Conservation (phyloP, 2,888 invertebrate genomes). For the Stictocephala bisonia region DNA sequence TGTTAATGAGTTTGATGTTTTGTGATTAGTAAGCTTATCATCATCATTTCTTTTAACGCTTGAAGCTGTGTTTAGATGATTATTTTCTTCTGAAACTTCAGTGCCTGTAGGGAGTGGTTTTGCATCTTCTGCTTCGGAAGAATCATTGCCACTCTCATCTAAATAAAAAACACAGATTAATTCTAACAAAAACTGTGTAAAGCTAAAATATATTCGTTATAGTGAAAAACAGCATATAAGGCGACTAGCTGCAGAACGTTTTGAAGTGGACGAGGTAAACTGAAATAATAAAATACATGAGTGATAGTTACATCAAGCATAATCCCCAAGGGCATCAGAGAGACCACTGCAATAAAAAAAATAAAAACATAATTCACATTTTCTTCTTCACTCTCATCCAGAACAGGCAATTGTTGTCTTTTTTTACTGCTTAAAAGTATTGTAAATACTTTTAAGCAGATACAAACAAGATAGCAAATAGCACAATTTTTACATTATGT, state of each 20-base stretch:
- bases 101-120: background rate
- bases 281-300: background rate
- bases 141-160: background rate
- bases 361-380: no score
- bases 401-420: no score
- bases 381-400: no score
- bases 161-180: background rate
- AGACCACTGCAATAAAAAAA: no score
- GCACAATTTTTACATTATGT: no score
- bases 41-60: slow-evolving; percentile 63
- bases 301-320: no score
- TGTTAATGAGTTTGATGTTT: background rate
- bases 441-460: no score
- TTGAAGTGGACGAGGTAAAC: background rate
- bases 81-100: slow-evolving; percentile 52
- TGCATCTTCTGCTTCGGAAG: background rate
- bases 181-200: background rate
- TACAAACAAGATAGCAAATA: no score
- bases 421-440: no score
- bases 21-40: slow-evolving; percentile 59
- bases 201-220: background rate
- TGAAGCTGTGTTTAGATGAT: slow-evolving; percentile 58
- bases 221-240: background rate
- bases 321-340: no score
- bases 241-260: background rate